Conservation (phyloP, 2,797 vertebrate genomes). For the Pelobates cultripes region DNA sequence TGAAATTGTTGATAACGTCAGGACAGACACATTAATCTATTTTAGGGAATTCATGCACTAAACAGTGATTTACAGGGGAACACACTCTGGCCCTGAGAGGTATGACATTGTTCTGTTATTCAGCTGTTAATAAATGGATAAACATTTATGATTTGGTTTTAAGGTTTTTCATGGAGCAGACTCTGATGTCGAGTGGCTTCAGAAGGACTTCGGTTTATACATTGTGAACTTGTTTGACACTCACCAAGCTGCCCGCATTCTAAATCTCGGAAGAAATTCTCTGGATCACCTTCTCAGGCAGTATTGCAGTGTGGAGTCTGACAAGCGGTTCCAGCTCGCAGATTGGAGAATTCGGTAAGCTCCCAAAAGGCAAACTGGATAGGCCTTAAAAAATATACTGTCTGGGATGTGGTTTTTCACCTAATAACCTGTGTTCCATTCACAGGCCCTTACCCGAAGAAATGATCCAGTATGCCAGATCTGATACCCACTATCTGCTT, state of each 20-base stretch:
- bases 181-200: slow-evolving; percentile 95
- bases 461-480: slow-evolving; percentile 88
- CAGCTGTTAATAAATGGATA: no score
- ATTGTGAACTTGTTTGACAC: slow-evolving; percentile 96
- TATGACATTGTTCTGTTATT: no score
- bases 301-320: slow-evolving; percentile 83
- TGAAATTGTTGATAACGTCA: no score
- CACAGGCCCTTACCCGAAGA: slow-evolving; percentile 90
- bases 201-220: slow-evolving; percentile 93
- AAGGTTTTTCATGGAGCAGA: slow-evolving; percentile 96
- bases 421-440: slow-evolving; percentile 17
- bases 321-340: slow-evolving; percentile 95
- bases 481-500: slow-evolving; percentile 94
- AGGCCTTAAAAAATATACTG: neutral
- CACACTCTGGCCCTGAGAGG: no score
- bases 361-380: neutral
- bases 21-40: no score
- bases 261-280: slow-evolving; percentile 88
- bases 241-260: slow-evolving; percentile 89
- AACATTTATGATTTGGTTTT: no score
- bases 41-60: no score
- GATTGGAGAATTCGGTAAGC: slow-evolving; percentile 96
- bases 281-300: slow-evolving; percentile 89
- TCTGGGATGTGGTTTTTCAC: no score
- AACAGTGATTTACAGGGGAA: no score